A percentile compares a stretch with the other conserved stretches of the same genome.
Evolutionary conservation across 1,140 invertebrate species (phyloP).

Genomic region (Lepidurus arcticus): DNA sequence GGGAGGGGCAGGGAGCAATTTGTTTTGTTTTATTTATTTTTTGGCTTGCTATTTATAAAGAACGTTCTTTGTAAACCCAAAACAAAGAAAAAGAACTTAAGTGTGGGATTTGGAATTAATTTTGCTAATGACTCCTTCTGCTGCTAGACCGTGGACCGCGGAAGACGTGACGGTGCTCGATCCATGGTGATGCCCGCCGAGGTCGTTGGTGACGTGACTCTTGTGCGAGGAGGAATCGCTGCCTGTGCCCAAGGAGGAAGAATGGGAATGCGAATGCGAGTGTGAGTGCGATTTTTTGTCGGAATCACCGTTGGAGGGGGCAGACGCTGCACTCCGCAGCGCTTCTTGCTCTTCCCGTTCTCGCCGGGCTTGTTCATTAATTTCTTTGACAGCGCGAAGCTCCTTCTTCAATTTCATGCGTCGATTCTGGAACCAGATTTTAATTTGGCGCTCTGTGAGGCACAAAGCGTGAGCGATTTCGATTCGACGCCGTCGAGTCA

Average conservation of each 20-base stretch:
- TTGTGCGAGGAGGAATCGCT: constrained; percentile 13
- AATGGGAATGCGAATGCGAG: constrained; percentile 29
- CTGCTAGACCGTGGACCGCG: constrained; percentile 24
- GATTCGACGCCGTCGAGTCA: constrained; percentile 89
- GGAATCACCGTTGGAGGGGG: constrained; percentile 10
- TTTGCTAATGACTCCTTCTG: constrained; percentile 33
- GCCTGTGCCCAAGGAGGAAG: constrained; percentile 27
- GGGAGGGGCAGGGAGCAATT: not conserved
- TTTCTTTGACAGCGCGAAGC: constrained; percentile 83
- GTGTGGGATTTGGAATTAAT: constrained; percentile 27
- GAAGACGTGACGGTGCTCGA: constrained; percentile 25
- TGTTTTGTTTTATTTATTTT: not conserved
- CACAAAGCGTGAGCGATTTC: constrained; percentile 95
- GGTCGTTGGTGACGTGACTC: constrained; percentile 17
- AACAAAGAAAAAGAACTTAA: constrained; percentile 20
- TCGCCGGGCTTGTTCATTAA: constrained; percentile 84
- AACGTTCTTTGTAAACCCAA: not conserved
- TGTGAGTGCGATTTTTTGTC: constrained; percentile 30
- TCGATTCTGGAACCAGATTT: constrained; percentile 96
- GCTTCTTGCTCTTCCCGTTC: constrained; percentile 83
- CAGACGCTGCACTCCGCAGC: constrained; percentile 3
- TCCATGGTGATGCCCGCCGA: constrained; percentile 30
- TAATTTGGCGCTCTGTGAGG: constrained; percentile 92
- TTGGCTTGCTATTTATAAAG: not conserved
- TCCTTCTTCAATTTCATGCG: constrained; percentile 98